Base-by-base conservation (phyloP, 2,797 vertebrate genomes). In the Acipenser oxyrinchus region DNA sequence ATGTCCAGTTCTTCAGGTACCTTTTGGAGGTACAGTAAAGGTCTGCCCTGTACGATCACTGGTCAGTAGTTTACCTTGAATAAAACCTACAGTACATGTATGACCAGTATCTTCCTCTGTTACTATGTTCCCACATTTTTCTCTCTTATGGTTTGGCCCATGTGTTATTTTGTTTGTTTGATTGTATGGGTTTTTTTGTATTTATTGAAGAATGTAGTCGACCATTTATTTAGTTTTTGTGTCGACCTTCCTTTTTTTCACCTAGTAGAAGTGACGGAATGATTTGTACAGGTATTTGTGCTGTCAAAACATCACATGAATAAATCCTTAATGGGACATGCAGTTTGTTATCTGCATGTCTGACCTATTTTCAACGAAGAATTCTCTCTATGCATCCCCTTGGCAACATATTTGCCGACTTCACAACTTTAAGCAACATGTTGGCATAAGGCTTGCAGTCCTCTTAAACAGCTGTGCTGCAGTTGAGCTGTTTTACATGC, bases 391-490 rank as follows among this genome's bases (percentile, higher is more conserved):
- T 90, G 84, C 82, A 83, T 86, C 76, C 74, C 82, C 82, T 84
- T 90, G 89, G 87, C 88, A 89, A 82, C 85, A 81, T 86, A 83
- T 87, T 80, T 88, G 87, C 86, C 78, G 86, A 88, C 88, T 89
- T 88, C 82, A 90, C 88, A 88, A 84, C 87, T 88, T 87, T 84
- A 85, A 89, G 86, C 88, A 90, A 88, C 90, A 91, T 92, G 91
- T 83, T 95, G 93, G 90, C 92, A 93, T 93, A 83, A 88, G 81
- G 87, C 86, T 79, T 87, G 89, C 88, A 85, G 78, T 85, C 86
- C 87, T 88, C 80, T 83, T 85, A 87, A 91, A 91, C 93, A 98
- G 95, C 95, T 97, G 94, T 90, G 87, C 82, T 76, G 86, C 88
- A 89, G 87, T 86, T 81, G 89, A 88, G 88, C 89, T 87, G 88